Evolutionary conservation across 2,888 invertebrate genomes (phyloP), one percentile per base, ranked within the genome.

Genomic region (Maniola hyperantus): DNA sequence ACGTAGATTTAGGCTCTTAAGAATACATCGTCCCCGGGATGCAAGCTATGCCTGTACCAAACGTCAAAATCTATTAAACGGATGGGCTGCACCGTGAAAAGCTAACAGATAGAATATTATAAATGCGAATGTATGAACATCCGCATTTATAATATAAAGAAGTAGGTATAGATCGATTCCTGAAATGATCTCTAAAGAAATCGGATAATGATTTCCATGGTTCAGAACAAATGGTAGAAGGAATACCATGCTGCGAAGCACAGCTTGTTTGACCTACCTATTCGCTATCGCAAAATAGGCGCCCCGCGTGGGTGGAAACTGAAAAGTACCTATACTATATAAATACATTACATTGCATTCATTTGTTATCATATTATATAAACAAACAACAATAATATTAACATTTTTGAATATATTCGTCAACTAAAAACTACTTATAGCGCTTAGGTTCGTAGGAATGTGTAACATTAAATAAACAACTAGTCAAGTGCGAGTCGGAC

Each of bases 301-400:
- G 51, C 46, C 61, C 1, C 51, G 13, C 11, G 50, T 61, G 51
- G 61, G 61, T 10, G 51, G n/a, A n/a, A n/a, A n/a, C n/a, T n/a
- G n/a, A n/a, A n/a, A n/a, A n/a, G n/a, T n/a, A n/a, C n/a, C n/a
- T 53, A 33, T 34, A 18, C 4, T n/a, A 20, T 26, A 11, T 11
- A 26, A 26, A 54, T 54, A 54, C 44, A 44, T 20, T 18, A 34
- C 18, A 50, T 36, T 36, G 20, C 50, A 50, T 60, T 61, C 50
- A 20, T 50, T 51, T 61, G 46, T 59, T 48, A 59, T 59, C 59
- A 42, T 58, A 11, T 55, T 42, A 44, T 44, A 10, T 48, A 48
- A 48, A 48, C 33, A 42, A 15, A 59, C 51, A 42, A 65, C 18
- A 65, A 60, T 53, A 54, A 60, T 46, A 18, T 54, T 61, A 39